phyloP scores from a whole-genome alignment of 92 coral and sea anemone species.

The Siderastrea radians region DNA sequence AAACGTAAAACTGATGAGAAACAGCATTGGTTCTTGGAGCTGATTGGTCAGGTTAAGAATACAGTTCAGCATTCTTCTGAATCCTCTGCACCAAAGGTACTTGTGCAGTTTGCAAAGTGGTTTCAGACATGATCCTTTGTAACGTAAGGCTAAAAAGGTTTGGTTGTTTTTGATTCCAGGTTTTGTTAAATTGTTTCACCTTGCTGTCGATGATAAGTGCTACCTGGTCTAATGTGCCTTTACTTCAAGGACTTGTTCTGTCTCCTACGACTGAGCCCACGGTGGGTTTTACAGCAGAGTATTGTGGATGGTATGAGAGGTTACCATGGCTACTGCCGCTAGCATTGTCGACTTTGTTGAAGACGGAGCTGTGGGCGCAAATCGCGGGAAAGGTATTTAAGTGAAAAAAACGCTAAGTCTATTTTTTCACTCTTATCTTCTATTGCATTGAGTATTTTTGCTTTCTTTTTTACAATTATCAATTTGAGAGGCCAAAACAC shows the following conservation, averaged over 20 bases:
- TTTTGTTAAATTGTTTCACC: conserved; percentile 48
- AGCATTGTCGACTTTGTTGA: conserved; percentile 49
- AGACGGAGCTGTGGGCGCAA: conserved; percentile 55
- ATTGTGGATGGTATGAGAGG: background rate
- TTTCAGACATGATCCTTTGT: background rate
- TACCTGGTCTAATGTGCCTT: conserved; percentile 44
- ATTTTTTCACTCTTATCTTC: background rate
- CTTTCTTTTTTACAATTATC: background rate
- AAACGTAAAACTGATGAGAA: conserved; percentile 62
- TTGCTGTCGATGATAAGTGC: conserved; percentile 49
- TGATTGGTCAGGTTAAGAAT: conserved; percentile 74
- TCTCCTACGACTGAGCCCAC: background rate
- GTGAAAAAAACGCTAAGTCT: background rate
- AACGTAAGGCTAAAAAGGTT: background rate
- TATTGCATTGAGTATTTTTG: background rate
- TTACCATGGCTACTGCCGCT: conserved; percentile 63
- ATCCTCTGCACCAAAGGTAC: conserved; percentile 29
- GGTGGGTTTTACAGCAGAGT: background rate
- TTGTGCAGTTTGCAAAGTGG: background rate
- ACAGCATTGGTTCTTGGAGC: conserved; percentile 79
- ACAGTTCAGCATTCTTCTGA: conserved; percentile 21
- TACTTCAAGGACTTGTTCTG: conserved; percentile 20
- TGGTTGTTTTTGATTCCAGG: conserved; percentile 32
- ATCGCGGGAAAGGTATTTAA: conserved; percentile 59
- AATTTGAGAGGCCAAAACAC: too few relatives aligned